Evolutionary conservation across 2,888 invertebrate genomes (phyloP), one percentile per base, ranked within the genome.

Genomic region (Thyatira batis): DNA sequence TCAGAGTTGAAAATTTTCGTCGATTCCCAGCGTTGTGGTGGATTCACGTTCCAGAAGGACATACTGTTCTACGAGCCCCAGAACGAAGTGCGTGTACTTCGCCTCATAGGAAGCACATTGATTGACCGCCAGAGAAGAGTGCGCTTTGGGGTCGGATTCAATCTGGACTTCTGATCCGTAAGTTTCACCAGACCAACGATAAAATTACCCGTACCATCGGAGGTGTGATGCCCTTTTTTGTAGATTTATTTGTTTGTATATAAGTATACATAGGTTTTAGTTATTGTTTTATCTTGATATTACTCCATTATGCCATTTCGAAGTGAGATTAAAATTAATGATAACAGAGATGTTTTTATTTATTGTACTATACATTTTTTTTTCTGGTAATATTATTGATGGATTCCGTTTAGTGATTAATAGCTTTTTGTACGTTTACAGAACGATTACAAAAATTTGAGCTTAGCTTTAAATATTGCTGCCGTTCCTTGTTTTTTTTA

Each of bases 241-340:
- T 90, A 89, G 80, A 78, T 74, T 70, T 89, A 85, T 88, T 82
- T 79, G 59, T 89, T 90, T 91, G 86, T 91, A 88, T 84, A 84
- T 91, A 91, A 91, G 91, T 91, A 90, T 91, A 91, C 91, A 91
- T 91, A 90, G 82, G 78, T 90, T 91, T 90, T 89, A 90, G 83
- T 80, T 84, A 85, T 71, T 76, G 76, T 73, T 89, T 89, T 90
- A 84, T 78, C 71, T 78, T 83, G 74, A 73, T 76, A 75, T 70
- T 63, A 63, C 71, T 71, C 39, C 76, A 69, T 74, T 73, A 69
- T 53, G 57, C 63, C 66, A 66, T 88, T 85, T 84, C 73, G 77
- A 82, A 76, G 71, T 78, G 78, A 74, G 74, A 84, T 80, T 85
- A 81, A 84, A 85, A 80, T 71, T 75, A 61, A 63, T 61, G 49